Conservation (phyloP, 2,113 vertebrate species). For the Mugil cephalus region DNA sequence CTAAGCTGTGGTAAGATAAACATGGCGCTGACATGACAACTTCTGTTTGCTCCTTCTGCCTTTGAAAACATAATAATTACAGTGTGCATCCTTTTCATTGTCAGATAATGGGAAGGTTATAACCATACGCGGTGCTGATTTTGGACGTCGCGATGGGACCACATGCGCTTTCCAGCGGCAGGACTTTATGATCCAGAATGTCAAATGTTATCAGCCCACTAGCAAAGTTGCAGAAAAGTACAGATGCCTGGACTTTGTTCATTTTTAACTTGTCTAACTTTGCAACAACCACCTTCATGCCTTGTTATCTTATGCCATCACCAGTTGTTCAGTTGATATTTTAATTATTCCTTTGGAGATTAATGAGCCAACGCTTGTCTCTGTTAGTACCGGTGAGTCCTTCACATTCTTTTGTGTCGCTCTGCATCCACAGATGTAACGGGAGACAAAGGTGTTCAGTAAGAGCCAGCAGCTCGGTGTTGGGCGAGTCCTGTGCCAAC, state of each 20-base stretch:
- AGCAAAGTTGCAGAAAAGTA: conserved; percentile 18
- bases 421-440: conserved; percentile 29
- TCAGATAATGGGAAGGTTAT: not conserved
- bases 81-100: not conserved
- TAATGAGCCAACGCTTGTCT: no score
- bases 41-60: no score
- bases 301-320: no score
- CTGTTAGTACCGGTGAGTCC: no score
- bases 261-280: not conserved
- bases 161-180: conserved; percentile 1
- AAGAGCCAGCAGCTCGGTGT: conserved; percentile 1
- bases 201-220: conserved; percentile 6
- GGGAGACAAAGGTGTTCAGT: not conserved
- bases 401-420: not conserved
- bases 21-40: not conserved
- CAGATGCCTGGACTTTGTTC: not conserved
- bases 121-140: conserved; percentile 8
- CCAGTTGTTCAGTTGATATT: no score
- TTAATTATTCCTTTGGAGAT: no score
- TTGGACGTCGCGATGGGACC: conserved; percentile 5
- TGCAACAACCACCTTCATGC: no score
- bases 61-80: not conserved
- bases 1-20: conserved; percentile 27
- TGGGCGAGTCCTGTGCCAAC: conserved; percentile 11
- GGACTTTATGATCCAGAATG: rapidly evolving